Evolutionary conservation across 2,113 vertebrate genomes (phyloP), one percentile per base, ranked within the genome.

Genomic region (Thamnaconus septentrionalis): DNA sequence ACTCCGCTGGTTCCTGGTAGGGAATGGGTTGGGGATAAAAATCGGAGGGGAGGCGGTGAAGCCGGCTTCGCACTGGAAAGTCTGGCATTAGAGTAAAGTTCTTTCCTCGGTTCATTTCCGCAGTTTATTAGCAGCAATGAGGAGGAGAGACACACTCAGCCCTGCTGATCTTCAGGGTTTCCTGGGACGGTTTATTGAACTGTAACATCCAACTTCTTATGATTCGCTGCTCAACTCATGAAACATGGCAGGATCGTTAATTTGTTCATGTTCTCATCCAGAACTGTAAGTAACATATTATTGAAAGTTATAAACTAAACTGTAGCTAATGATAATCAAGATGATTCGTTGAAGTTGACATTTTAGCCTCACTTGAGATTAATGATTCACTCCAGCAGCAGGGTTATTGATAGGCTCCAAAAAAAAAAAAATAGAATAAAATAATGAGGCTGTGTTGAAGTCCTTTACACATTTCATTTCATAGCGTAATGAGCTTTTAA

Each of bases 1-100:
- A 79, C 85, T 78, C 47, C 70, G 67, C 73, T 82, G 75, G 85
- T 79, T 82, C 43, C 56, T 61, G 53, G 41, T 62, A 68, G 74
- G n/a, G n/a, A n/a, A n/a, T n/a, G n/a, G n/a, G 75, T 78, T 76
- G 56, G 43, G 58, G 66, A 71, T 73, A 63, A 56, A n/a, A 31
- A 31, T 1, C 2, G 18, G 9, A 42, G 31, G 10, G 10, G 39
- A 46, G 18, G 65, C 18, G 18, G 75, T 59, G 54, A 31, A 54
- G 40, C 41, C 55, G 0, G n/a, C 6, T 56, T 12, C 55, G 62
- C 58, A 69, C 12, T 42, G 48, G 68, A 61, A 31, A 53, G 61
- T 78, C 70, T 82, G 55, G 47, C 44, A 9, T 53, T 42, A 75
- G 66, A 66, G 64, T 59, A 81, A 63, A 71, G 42, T 8, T 71